These are phyloP conservation scores for Leucophenga maculata DNA, from an alignment of 2,888 invertebrate species.

Conservation along the genomic window DNA sequence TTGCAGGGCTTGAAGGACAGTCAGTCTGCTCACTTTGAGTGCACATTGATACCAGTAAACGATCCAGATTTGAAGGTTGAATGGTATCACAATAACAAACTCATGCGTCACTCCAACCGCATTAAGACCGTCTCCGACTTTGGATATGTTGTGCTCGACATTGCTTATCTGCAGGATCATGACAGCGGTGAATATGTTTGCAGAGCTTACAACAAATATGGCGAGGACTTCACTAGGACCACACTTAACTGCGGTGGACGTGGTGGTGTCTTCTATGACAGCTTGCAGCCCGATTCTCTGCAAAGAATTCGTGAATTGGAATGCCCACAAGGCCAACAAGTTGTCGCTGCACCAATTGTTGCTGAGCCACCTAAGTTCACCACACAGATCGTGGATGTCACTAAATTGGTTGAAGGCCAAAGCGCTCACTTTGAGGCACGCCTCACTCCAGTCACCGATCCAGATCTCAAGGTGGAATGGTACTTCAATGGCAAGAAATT, in stretches of 20 bases:
- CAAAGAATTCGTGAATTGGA: conserved; percentile 91
- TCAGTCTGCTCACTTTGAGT: conserved; percentile 95
- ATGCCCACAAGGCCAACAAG: conserved; percentile 77
- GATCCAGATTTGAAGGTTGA: conserved; percentile 95
- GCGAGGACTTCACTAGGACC: conserved; percentile 91
- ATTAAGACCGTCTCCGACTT: conserved; percentile 96
- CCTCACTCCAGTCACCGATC: conserved; percentile 94
- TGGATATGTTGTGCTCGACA: conserved; percentile 94
- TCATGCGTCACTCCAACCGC: conserved; percentile 88
- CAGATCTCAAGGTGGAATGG: conserved; percentile 95
- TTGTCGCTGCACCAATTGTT: conserved; percentile 76
- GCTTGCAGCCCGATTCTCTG: conserved; percentile 91
- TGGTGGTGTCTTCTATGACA: conserved; percentile 90
- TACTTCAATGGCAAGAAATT: conserved; percentile 93
- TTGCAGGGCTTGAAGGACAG: conserved; percentile 91
- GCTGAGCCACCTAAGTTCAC: conserved; percentile 91
- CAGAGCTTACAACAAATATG: conserved; percentile 91
- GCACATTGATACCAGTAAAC: conserved; percentile 92
- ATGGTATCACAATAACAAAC: conserved; percentile 96
- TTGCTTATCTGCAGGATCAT: conserved; percentile 93
- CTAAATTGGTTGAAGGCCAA: conserved; percentile 93
- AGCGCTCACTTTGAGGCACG: conserved; percentile 95
- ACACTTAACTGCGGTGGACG: conserved; percentile 87
- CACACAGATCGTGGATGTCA: conserved; percentile 88
- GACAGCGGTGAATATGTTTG: conserved; percentile 96